These are phyloP conservation scores for Abramis brama DNA, from an alignment of 2,113 vertebrate genomes.

Conservation along the genomic window DNA sequence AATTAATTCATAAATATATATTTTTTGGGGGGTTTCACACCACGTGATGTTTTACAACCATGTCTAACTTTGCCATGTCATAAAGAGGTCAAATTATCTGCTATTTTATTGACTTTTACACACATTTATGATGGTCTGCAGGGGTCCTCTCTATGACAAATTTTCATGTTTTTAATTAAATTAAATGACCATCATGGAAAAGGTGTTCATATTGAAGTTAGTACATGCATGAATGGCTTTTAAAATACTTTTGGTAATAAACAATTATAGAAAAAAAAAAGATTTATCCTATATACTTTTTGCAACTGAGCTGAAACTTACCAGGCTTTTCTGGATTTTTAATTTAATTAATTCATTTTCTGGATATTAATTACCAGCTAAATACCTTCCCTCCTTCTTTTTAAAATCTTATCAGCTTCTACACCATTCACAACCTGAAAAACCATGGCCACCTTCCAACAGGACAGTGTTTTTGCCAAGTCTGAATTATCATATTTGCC, in stretches of 20 bases:
- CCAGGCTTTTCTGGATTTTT: constrained; percentile 19
- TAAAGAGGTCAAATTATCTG: background rate
- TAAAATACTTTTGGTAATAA: background rate
- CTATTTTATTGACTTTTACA: background rate
- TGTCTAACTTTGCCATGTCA: background rate
- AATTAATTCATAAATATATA: too few species aligned
- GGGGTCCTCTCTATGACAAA: too few species aligned
- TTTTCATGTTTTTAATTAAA: background rate
- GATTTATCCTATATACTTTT: background rate
- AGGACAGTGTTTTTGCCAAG: constrained; percentile 18
- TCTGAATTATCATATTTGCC: constrained; percentile 39
- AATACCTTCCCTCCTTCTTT: background rate
- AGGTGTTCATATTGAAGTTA: background rate
- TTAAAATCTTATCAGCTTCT: constrained; percentile 37
- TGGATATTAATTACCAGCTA: constrained; percentile 10
- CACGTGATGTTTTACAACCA: too few species aligned
- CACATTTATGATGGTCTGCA: background rate
- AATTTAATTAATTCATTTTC: too few species aligned
- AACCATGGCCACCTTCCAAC: constrained; percentile 43
- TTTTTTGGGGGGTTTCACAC: too few species aligned
- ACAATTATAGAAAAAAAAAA: background rate
- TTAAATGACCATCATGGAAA: background rate
- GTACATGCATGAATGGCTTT: background rate
- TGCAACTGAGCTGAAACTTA: constrained; percentile 10
- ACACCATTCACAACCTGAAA: constrained; percentile 31